Evolutionary conservation across 2,113 vertebrate species (phyloP), one percentile per base, ranked within the genome.

Genomic region (Labeo catla): DNA sequence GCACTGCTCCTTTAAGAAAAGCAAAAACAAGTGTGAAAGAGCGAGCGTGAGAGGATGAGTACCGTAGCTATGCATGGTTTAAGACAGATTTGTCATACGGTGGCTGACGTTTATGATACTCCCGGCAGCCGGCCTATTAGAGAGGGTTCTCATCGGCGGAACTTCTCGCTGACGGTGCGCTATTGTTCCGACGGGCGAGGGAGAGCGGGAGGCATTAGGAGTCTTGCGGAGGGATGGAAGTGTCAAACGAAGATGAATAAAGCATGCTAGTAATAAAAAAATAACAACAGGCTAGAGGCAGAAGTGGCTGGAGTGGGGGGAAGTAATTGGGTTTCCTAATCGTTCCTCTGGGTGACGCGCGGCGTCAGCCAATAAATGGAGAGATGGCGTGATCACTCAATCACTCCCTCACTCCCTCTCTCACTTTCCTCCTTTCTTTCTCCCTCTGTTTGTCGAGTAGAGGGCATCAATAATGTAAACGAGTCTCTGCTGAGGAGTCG

Each of bases 311-410:
- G n/a, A 82, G 83, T 57, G 68, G 74, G 73, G 89, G 88, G 89
- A 91, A 92, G 93, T 95, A 94, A 94, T 94, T 94, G 92, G 90
- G 90, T 94, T 94, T 93, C 91, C 93, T 94, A 94, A 95, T 93
- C 90, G 90, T 82, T 92, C 91, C 94, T 93, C 89, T 89, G 91
- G 94, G 94, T 92, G 84, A 93, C 86, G 84, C 91, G 94, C 89
- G 91, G 93, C 93, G 92, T 94, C 92, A 90, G 90, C 91, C 92
- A 94, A 94, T 94, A 94, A 94, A 94, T 91, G 91, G 89, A 90
- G 89, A 89, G 91, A 91, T 89, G 91, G 91, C 73, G 86, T 89
- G 92, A 94, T 93, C 93, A 90, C 92, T 95, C 93, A 91, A 92
- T 94, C 94, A 93, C 92, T 86, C 84, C 88, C 81, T 83, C 73